These are phyloP conservation scores for Psittacula cyanocephala DNA, from an alignment of 2,113 vertebrate genomes.

Conservation along the genomic window DNA sequence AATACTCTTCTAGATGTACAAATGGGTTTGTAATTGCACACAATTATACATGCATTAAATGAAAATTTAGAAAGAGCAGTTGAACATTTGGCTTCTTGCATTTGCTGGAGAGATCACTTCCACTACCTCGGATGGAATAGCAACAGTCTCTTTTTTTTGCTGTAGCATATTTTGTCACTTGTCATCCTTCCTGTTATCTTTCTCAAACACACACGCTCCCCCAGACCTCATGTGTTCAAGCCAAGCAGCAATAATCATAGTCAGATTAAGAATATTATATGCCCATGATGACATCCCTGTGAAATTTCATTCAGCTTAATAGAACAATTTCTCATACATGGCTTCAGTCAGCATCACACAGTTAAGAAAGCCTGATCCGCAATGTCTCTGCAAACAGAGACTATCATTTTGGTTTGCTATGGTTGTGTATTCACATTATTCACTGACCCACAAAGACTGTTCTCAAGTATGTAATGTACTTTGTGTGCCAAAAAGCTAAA, in stretches of 20 bases:
- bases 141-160: not conserved
- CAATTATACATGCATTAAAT: not conserved
- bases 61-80: not conserved
- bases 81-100: not conserved
- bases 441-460: not conserved
- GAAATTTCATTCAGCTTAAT: not conserved
- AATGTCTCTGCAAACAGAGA: not conserved
- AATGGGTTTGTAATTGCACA: not conserved
- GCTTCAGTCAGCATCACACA: not conserved
- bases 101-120: not conserved
- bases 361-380: not conserved
- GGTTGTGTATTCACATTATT: not conserved
- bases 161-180: not conserved
- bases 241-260: not conserved
- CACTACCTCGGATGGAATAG: not conserved
- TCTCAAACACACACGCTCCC: not conserved
- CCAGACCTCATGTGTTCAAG: not conserved
- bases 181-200: not conserved
- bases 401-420: not conserved
- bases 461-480: not conserved
- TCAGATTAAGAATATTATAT: constrained; percentile 6
- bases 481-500: not conserved
- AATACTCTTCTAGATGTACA: not conserved
- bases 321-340: not conserved
- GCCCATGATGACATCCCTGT: not conserved